Evolutionary conservation across 2,113 vertebrate genomes (phyloP).

Genomic region (Falcunculus frontatus): DNA sequence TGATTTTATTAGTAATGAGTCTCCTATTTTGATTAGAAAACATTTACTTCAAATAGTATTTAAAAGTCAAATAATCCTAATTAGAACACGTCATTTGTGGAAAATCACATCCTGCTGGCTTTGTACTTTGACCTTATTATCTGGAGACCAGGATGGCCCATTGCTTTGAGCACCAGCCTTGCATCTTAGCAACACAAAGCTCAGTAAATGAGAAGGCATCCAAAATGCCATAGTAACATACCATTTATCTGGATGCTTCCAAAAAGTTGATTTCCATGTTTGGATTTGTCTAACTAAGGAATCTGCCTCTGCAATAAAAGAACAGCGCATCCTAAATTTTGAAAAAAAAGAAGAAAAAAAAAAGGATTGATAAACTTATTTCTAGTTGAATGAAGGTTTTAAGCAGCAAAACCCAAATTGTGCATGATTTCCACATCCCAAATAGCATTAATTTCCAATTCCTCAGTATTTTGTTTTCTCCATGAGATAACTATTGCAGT

Average conservation of each 20-base stretch:
- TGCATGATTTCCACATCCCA: background rate
- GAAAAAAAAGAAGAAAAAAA: background rate
- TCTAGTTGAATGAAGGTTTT: background rate
- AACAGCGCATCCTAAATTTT: background rate
- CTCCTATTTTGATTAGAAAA: background rate
- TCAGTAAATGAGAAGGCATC: conserved; percentile 34
- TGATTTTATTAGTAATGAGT: background rate
- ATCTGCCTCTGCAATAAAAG: conserved; percentile 11
- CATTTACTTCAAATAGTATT: background rate
- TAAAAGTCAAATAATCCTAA: background rate
- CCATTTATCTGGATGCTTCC: background rate
- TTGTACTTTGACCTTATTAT: background rate
- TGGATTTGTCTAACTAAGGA: background rate
- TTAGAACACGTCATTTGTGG: background rate
- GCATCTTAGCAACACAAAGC: conserved; percentile 56
- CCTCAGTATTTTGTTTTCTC: background rate
- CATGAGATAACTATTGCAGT: background rate
- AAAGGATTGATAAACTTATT: background rate
- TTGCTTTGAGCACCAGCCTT: conserved; percentile 22
- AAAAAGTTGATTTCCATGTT: conserved; percentile 36
- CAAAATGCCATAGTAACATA: conserved; percentile 49
- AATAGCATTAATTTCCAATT: background rate
- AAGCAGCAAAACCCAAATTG: background rate
- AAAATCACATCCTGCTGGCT: background rate
- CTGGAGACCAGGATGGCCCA: background rate